phyloP scores from a whole-genome alignment of 92 coral and sea anemone species.

The Metridium senile region DNA sequence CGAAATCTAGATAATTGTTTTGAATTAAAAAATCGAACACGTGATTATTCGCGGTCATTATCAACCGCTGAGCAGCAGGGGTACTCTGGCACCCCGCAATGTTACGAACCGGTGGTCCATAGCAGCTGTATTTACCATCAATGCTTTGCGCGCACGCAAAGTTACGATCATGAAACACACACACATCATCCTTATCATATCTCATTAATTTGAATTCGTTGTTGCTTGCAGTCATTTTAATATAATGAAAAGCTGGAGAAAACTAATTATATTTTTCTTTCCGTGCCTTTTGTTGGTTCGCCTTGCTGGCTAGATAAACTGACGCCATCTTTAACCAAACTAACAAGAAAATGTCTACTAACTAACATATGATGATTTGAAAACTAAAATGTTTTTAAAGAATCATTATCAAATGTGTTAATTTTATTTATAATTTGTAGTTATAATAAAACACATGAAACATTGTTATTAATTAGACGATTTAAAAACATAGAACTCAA shows the following conservation, averaged over 20 bases:
- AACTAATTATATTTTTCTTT: neutral
- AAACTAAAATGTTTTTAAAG: too few relatives aligned
- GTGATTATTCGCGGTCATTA: too few relatives aligned
- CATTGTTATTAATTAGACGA: too few relatives aligned
- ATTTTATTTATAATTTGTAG: too few relatives aligned
- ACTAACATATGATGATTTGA: too few relatives aligned
- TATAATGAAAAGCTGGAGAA: neutral
- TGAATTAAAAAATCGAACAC: too few relatives aligned
- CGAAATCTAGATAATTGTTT: too few relatives aligned
- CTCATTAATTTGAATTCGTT: too few relatives aligned
- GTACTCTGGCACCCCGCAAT: neutral
- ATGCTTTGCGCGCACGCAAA: conserved; percentile 3
- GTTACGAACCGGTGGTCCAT: neutral
- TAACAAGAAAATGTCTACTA: neutral
- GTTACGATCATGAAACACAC: neutral
- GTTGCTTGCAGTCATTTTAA: neutral
- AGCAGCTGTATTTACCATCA: conserved; percentile 10
- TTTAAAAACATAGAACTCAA: too few relatives aligned
- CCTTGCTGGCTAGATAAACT: neutral
- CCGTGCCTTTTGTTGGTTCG: neutral
- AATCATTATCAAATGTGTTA: too few relatives aligned
- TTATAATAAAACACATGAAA: too few relatives aligned
- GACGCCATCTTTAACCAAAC: neutral
- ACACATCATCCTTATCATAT: neutral
- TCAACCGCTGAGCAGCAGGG: too few relatives aligned